Conservation (phyloP, 1,140 invertebrate genomes). For the Vollenhovia emeryi region DNA sequence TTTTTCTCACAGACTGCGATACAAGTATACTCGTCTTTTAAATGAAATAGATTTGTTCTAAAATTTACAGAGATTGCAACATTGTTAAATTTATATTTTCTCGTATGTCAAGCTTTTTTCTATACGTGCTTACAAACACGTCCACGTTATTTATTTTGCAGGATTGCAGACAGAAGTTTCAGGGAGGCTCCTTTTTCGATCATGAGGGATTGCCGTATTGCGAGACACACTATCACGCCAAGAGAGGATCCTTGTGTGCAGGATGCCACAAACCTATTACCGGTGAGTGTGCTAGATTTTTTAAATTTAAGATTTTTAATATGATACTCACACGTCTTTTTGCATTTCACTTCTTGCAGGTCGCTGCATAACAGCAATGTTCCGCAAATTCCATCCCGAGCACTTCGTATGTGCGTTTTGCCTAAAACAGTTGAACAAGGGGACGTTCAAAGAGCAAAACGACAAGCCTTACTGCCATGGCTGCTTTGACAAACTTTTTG, state of each 20-base stretch:
- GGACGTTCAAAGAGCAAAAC: conserved; percentile 99
- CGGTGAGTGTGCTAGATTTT: conserved; percentile 83
- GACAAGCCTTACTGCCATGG: conserved; percentile 99
- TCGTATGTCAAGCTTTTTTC: neutral
- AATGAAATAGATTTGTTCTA: neutral
- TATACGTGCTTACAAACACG: neutral
- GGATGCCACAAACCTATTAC: conserved; percentile 99
- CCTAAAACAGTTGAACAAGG: conserved; percentile 98
- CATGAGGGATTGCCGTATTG: conserved; percentile 98
- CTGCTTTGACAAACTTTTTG: conserved; percentile 99
- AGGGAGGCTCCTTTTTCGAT: conserved; percentile 97
- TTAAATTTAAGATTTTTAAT: neutral
- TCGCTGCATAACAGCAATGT: conserved; percentile 99
- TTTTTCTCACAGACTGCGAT: neutral
- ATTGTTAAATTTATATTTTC: neutral
- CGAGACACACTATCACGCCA: conserved; percentile 99
- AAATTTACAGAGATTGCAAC: neutral
- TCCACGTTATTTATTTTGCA: conserved; percentile 82
- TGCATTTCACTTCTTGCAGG: conserved; percentile 86
- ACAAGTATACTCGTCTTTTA: neutral
- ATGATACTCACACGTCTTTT: neutral
- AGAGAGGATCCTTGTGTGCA: conserved; percentile 97
- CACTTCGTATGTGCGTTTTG: conserved; percentile 99
- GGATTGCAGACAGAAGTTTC: conserved; percentile 97
- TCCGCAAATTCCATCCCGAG: conserved; percentile 99